phyloP scores from a whole-genome alignment of 2,113 vertebrate species.

The Albula glossodonta region DNA sequence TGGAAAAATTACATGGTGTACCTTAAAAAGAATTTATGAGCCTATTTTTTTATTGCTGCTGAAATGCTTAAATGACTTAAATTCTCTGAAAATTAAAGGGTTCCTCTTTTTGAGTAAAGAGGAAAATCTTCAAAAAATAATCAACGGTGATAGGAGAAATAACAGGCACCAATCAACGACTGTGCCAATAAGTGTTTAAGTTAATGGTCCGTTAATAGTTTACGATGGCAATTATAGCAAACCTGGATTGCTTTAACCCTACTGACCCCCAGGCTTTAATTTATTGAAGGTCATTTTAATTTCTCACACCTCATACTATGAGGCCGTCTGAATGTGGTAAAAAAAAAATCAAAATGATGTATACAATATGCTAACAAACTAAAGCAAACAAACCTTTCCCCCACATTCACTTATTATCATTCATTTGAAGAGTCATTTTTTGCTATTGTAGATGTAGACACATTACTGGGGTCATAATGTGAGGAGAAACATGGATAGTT shows the following conservation, averaged over 20 bases:
- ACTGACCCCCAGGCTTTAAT: constrained; percentile 61
- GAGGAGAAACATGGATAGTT: neutral
- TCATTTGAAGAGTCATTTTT: neutral
- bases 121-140: neutral
- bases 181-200: constrained; percentile 51
- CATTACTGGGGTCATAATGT: neutral
- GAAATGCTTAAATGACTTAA: neutral
- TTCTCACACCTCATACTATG: constrained; percentile 34
- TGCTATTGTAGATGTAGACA: neutral
- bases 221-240: constrained; percentile 64
- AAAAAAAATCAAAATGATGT: neutral
- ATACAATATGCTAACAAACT: neutral
- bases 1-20: neutral
- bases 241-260: constrained; percentile 65
- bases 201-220: constrained; percentile 68
- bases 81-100: neutral
- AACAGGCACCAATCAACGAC: constrained; percentile 40
- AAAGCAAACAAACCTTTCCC: neutral
- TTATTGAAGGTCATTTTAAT: constrained; percentile 67
- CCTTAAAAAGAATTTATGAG: neutral
- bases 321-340: neutral
- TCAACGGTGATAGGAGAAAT: neutral
- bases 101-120: neutral
- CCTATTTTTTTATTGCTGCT: neutral
- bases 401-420: neutral